Evolutionary conservation across 37 sponge, comb jelly and placozoan genomes (phyloP).

Genomic region (Ianthella basta): DNA sequence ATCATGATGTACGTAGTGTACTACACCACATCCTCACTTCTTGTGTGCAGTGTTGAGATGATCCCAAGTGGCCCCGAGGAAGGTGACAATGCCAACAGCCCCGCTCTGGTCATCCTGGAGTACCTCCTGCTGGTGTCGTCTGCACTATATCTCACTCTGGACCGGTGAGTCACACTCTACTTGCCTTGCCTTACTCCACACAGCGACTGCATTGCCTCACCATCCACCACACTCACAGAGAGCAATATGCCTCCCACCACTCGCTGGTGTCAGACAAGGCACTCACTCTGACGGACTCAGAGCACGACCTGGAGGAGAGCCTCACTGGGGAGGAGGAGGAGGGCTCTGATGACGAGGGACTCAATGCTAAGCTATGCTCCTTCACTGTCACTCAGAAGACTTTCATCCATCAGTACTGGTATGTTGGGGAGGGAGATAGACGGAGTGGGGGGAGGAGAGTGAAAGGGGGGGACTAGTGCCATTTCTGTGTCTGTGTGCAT

Average conservation of each 20-base stretch:
- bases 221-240: background rate
- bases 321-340: conserved; percentile 46
- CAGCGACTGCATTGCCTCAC: background rate
- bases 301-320: background rate
- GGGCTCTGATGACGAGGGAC: conserved; percentile 70
- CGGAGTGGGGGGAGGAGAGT: too few species aligned
- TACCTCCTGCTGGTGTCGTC: conserved; percentile 7
- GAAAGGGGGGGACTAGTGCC: too few species aligned
- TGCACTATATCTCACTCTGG: conserved; percentile 13
- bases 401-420: conserved; percentile 88
- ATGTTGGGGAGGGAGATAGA: too few species aligned
- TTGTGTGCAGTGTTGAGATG: conserved; percentile 6
- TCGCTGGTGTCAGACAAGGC: conserved; percentile 21
- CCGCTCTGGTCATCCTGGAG: conserved; percentile 21
- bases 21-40: too few species aligned
- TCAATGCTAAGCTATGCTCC: conserved; percentile 83
- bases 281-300: conserved; percentile 40
- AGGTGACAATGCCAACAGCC: background rate
- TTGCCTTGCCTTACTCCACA: background rate
- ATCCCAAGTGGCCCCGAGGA: conserved; percentile 2
- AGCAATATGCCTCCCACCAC: conserved; percentile 14
- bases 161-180: conserved; percentile 3
- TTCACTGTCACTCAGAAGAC: conserved; percentile 76
- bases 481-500: background rate
- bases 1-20: too few species aligned